Evolutionary conservation across 2,888 invertebrate species (phyloP), one percentile per base, ranked within the genome.

Genomic region (Galerucella pusilla): DNA sequence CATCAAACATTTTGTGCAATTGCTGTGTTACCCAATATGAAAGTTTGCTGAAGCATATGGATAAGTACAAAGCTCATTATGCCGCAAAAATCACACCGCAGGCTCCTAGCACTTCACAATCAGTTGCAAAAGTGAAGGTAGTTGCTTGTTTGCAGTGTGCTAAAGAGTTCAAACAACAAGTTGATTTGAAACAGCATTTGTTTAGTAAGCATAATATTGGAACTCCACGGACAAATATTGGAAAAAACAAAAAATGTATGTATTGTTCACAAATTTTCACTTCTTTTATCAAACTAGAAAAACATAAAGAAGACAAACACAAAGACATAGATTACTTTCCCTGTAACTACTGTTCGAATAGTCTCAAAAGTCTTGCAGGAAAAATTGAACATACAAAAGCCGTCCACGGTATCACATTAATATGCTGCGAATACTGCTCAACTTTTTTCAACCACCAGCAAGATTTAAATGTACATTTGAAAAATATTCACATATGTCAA

Each of bases 121-220:
- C 14, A 57, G 16, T 3, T 57, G 57, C 16, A 9, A 57, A 20
- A n/a, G 1, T 52, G 11, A 2, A 5, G 1, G 20, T 6, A 20
- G 16, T 35, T 61, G 35, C 35, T 61, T 61, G 61, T 14, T 35
- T 9, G 5, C 14, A 14, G 14, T 61, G 61, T 35, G 35, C 3
- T 35, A 28, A 61, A 12, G 14, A 12, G n/a, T 61, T 61, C 10
- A 61, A 35, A 35, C 14, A 35, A 1, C 28, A 61, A 35, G 2
- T 5, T 35, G 67, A 54, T 3, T n/a, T 67, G 11, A 46, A 54
- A 2, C 67, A 67, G n/a, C 67, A 67, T 46, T 9, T 46, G 54
- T 67, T 35, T n/a, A n/a, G 25, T n/a, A 54, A 67, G 7, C 67
- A 46, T 66, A 2, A 3, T 12, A 5, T 28, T 61, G 35, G 14